Evolutionary conservation across 2,113 vertebrate genomes (phyloP), one percentile per base, ranked within the genome.

Genomic region (Atlantisia rogersi): DNA sequence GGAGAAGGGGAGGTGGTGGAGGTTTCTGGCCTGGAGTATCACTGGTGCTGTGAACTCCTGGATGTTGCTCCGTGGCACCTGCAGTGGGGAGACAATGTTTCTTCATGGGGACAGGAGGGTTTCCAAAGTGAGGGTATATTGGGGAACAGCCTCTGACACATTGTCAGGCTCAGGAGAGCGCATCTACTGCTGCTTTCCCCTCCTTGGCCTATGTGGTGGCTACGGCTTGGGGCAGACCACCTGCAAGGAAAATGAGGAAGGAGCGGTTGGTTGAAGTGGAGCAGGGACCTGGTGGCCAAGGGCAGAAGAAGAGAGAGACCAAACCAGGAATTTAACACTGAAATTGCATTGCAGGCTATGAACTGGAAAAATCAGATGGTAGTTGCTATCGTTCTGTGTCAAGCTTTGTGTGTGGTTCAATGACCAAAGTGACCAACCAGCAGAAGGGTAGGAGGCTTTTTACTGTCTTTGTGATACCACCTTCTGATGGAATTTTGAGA

Each of bases 81-180:
- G 42, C 42, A 44, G 42, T 29, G 44, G 59, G 8, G 64, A 60
- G 25, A 20, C 21, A 22, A 0, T 18, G 9, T 5, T 37, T 67
- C 10, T 35, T 62, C 18, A 8, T n/a, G 53, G 53, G 8, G 8
- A 28, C 6, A 19, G 48, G 39, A 68, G 31, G 8, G 29, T 71
- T 74, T 82, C 46, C 44, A 37, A 2, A 29, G 22, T 1, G 1
- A 83, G 42, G 7, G 1, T 15, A 0, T n/a, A 3, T 5, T 56
- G 35, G 20, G 26, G 14, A 68, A 55, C 58, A 29, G 25, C 32
- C 17, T 74, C 32, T 62, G 42, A 24, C 9, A 1, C 1, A 14
- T 31, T 15, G 8, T 16, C 18, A 31, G 68, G 46, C 58, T 71
- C 68, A 16, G n/a, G 32, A 80, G 62, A 62, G n/a, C 29, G 48